Evolutionary conservation across 2,888 invertebrate species (phyloP), one percentile per base, ranked within the genome.

Genomic region (Diarsia dahlii): DNA sequence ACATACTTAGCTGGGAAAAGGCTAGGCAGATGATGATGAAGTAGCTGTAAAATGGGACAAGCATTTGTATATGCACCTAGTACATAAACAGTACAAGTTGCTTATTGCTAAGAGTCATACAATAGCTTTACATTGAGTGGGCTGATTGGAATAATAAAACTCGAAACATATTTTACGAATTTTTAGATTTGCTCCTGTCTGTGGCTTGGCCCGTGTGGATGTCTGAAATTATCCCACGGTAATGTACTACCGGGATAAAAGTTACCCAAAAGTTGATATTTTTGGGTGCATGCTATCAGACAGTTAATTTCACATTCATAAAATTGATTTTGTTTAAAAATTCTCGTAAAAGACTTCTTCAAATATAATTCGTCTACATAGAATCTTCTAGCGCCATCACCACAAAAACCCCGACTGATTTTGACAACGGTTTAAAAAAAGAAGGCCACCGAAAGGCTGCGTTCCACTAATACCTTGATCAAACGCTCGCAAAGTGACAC

Each of bases 401-500:
- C 34, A 34, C 52, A 28, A 64, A 28, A 52, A 2, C 20, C 12
- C 63, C 50, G 52, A 28, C 63, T 58, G 28, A 50, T 71, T 79
- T 73, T 60, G 74, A 76, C 75, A 72, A 39, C 62, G n/a, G 64
- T 81, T 79, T 74, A 79, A 76, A 87, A 82, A 86, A 84, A 84
- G 80, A 80, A 81, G 48, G 56, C 76, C 66, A 62, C 69, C 64
- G 68, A 72, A 87, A 79, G 84, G 84, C 76, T 71, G 71, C 52
- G 76, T 74, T 74, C 78, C 76, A 66, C 76, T 87, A 83, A 84
- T 86, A 87, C 75, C 80, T 86, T 80, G 69, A 81, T 84, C 85
- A 83, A 84, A 83, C 81, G 84, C 73, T 76, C 39, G 76, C 76
- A 82, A 82, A 87, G 79, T 86, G 86, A 82, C 87, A 76, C 81